Conservation (phyloP, 2,113 vertebrate genomes). For the Erythrocebus patas region DNA sequence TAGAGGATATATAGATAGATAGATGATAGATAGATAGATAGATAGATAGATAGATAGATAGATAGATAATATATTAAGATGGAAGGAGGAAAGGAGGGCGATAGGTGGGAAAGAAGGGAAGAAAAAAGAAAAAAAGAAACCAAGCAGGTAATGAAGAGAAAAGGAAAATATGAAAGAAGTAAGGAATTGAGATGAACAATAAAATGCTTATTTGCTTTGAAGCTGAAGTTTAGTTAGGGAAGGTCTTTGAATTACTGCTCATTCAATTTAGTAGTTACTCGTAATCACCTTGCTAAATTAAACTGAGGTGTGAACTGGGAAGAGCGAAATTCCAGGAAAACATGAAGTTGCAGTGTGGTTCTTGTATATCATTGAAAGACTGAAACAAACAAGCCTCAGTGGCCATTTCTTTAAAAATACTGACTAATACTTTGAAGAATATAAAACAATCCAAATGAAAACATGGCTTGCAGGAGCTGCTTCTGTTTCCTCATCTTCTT, state of each 20-base stretch:
- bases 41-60: too few relatives aligned
- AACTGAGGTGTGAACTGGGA: neutral
- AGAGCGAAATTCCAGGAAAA: neutral
- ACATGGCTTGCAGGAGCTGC: neutral
- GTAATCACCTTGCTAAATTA: slow-evolving; percentile 21
- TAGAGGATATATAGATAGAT: too few relatives aligned
- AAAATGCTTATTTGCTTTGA: neutral
- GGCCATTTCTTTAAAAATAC: neutral
- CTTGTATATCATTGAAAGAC: neutral
- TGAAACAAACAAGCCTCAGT: neutral
- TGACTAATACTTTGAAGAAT: neutral
- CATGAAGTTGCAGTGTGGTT: fast-evolving
- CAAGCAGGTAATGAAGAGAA: neutral
- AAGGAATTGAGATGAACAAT: neutral
- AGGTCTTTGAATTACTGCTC: neutral
- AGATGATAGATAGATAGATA: too few relatives aligned
- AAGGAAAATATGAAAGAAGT: neutral
- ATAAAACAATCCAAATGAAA: neutral
- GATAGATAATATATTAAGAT: too few relatives aligned
- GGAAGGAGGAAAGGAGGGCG: neutral
- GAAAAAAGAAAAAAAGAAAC: neutral
- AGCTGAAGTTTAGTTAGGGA: neutral
- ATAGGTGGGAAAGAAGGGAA: neutral
- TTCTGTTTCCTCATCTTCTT: neutral
- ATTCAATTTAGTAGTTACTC: neutral